Evolutionary conservation across 2,888 invertebrate genomes (phyloP).

Genomic region (Nymphalis c-album): DNA sequence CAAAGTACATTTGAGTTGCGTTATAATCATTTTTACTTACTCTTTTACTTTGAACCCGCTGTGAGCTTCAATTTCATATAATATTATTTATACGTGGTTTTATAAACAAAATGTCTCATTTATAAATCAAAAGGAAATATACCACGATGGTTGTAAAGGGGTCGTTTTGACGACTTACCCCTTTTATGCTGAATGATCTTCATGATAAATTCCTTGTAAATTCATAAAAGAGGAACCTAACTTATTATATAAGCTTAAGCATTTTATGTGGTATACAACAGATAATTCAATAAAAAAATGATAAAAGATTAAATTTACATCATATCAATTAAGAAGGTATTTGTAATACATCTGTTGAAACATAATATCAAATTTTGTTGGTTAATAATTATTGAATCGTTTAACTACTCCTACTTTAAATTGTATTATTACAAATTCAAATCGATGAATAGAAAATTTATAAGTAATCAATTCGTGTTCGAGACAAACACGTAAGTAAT

Average conservation of each 20-base stretch:
- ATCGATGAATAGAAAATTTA: too few species aligned
- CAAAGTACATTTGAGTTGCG: slow-evolving; percentile 39
- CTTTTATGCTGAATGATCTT: slow-evolving; percentile 19
- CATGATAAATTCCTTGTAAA: slow-evolving; percentile 11
- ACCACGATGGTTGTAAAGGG: slow-evolving; percentile 17
- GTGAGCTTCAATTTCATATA: slow-evolving; percentile 28
- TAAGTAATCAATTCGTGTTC: too few species aligned
- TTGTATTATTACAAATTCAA: too few species aligned
- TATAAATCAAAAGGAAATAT: slow-evolving; percentile 14
- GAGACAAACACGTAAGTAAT: too few species aligned
- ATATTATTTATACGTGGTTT: slow-evolving; percentile 12
- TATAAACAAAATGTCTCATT: slow-evolving; percentile 22
- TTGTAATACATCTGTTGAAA: too few species aligned
- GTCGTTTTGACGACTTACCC: slow-evolving; percentile 17
- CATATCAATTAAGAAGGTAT: not conserved
- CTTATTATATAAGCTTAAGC: not conserved
- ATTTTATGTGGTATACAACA: not conserved
- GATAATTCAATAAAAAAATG: not conserved
- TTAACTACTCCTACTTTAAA: too few species aligned
- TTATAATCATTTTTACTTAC: slow-evolving; percentile 34
- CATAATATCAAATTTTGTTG: too few species aligned
- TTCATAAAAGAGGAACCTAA: not conserved
- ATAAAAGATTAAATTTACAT: not conserved
- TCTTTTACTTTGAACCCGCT: slow-evolving; percentile 26
- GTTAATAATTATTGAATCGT: too few species aligned